Evolutionary conservation across 2,113 vertebrate genomes (phyloP).

Genomic region (Sceloporus tristichus): DNA sequence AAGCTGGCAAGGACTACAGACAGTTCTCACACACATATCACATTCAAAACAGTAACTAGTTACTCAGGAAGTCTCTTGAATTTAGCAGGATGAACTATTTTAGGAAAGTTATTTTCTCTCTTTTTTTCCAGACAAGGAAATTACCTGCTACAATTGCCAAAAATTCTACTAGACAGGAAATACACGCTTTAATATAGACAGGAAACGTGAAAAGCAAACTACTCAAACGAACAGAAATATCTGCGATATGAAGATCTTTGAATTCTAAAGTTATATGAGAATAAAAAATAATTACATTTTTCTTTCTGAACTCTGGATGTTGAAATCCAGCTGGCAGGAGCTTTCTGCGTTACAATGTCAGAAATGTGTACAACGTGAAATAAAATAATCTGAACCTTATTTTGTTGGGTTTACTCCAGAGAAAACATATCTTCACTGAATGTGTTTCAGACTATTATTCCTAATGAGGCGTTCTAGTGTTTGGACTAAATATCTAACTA

Average conservation of each 20-base stretch:
- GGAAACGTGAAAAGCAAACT: neutral
- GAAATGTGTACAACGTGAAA: rapidly evolving
- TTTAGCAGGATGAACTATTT: neutral
- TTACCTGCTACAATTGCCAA: neutral
- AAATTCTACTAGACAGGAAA: rapidly evolving
- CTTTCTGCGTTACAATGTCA: neutral
- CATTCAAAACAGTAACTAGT: slow-evolving; percentile 5
- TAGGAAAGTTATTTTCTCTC: too few relatives aligned
- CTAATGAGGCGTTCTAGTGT: neutral
- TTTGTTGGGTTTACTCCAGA: neutral
- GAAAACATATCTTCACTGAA: neutral
- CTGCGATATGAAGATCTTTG: neutral
- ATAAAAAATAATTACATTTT: neutral
- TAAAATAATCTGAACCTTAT: neutral
- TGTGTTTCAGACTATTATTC: neutral
- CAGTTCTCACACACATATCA: neutral
- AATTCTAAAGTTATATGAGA: neutral
- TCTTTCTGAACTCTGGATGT: neutral
- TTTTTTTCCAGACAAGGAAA: neutral
- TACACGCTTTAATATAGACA: neutral
- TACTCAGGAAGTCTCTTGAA: neutral
- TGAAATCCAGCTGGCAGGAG: neutral
- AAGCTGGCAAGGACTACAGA: neutral
- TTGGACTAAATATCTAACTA: neutral
- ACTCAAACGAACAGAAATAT: neutral